Conservation (phyloP, 2,888 invertebrate genomes). For the Belgica antarctica region DNA sequence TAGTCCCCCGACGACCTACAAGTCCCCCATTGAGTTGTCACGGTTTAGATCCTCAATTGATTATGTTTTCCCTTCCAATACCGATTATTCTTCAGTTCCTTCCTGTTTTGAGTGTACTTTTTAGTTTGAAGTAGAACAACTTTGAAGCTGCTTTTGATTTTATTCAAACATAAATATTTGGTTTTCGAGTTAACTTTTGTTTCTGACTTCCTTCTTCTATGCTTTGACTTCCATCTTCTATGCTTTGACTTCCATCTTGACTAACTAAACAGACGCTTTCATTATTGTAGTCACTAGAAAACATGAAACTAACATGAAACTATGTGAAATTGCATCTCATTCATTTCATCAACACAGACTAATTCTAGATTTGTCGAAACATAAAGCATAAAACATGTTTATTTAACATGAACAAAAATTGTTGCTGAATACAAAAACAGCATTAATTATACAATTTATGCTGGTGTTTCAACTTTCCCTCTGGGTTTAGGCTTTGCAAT, state of each 20-base stretch:
- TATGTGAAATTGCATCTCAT: slow-evolving; percentile 28
- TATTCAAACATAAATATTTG: too few species aligned
- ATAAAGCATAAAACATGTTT: background rate
- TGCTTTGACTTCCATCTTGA: background rate
- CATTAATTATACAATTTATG: slow-evolving; percentile 29
- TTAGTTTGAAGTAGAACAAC: too few species aligned
- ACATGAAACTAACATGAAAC: slow-evolving; percentile 39
- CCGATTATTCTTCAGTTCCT: too few species aligned
- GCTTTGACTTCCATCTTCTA: background rate
- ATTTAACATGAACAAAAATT: slow-evolving; percentile 2
- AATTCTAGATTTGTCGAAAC: background rate
- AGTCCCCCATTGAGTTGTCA: too few species aligned
- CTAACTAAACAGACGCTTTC: slow-evolving; percentile 4
- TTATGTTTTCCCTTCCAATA: background rate
- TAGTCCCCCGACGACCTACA: slow-evolving; percentile 18
- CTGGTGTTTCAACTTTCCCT: background rate
- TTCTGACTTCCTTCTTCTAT: background rate
- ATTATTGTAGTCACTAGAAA: background rate
- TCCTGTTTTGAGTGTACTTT: too few species aligned
- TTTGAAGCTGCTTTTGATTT: too few species aligned
- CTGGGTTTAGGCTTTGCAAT: background rate
- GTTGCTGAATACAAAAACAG: background rate
- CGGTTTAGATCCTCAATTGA: too few species aligned
- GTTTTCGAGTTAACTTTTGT: too few species aligned
- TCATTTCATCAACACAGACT: background rate